Evolutionary conservation across 2,113 vertebrate species (phyloP), one percentile per base, ranked within the genome.

Genomic region (Psephotus haematonotus): DNA sequence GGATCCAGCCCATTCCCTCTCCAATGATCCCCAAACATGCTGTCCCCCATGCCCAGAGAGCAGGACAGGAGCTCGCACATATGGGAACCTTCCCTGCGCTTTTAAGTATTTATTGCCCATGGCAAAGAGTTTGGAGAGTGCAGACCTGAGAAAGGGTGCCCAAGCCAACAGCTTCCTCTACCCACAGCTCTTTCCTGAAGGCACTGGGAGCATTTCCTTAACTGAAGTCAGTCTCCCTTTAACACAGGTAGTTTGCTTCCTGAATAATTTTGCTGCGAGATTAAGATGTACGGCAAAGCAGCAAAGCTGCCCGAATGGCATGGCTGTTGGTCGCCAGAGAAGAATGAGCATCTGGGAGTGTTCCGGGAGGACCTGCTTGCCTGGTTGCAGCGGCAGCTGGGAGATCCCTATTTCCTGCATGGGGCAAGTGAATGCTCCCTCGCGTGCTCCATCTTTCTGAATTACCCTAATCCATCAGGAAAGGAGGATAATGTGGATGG

Each of bases 401-500:
- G 25, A 53, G 15, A 33, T 29, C 22, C 31, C 7, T 23, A 0
- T 70, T 71, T 85, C 0, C 25, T 46, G 14, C 35, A 11, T 6
- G 24, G 7, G 24, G 17, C 9, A 60, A 69, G 19, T 9, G 6
- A 62, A 37, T 2, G 2, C 12, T 55, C 9, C 39, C 35, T 55
- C 33, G 11, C 35, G 17, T 81, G 37, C 28, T 60, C n/a, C 12
- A 3, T 35, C 60, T 15, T 50, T 39, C 65, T 69, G 49, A 37
- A 50, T 39, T 9, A 31, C n/a, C 28, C 49, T 35, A 46, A 8
- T 22, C 14, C 11, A 1, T 12, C 33, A 65, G 49, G 39, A 87
- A 29, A 55, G 41, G 46, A 62, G 43, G n/a, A 35, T 35, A 11
- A 39, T 0, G 0, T 1, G 6, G 72, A 33, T 76, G 2, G 9